A percentile compares a stretch with the other conserved stretches of the same genome.
phyloP scores from a whole-genome alignment of 2,888 invertebrate genomes.

The Orthonevra nobilis region DNA sequence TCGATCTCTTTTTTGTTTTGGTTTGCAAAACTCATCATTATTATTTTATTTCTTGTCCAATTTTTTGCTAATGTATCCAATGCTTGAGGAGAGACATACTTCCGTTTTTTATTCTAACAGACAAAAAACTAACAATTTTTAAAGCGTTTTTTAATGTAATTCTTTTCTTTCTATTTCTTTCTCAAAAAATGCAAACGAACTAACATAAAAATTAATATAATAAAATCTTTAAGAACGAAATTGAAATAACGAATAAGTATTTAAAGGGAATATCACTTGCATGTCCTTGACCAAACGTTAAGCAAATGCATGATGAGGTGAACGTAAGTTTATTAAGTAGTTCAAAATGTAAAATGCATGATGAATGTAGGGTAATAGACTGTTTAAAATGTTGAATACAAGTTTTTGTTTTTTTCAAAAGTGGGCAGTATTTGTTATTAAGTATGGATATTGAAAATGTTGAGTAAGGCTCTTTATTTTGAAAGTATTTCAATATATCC shows the following conservation, averaged over 20 bases:
- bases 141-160: conserved; percentile 17
- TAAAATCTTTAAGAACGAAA: conserved; percentile 36
- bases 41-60: conserved; percentile 22
- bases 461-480: too few relatives aligned
- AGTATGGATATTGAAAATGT: too few relatives aligned
- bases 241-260: conserved; percentile 50
- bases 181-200: conserved; percentile 37
- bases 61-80: conserved; percentile 57
- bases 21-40: conserved; percentile 42
- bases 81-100: conserved; percentile 24
- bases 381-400: too few relatives aligned
- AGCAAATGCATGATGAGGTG: conserved; percentile 51
- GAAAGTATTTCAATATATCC: too few relatives aligned
- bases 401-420: too few relatives aligned
- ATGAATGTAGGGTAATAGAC: neutral
- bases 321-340: conserved; percentile 30
- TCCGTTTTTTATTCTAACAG: neutral
- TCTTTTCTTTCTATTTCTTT: conserved; percentile 33
- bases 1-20: conserved; percentile 30
- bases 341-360: conserved; percentile 19
- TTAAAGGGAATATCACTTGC: conserved; percentile 55
- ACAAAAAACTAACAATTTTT: conserved; percentile 1
- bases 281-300: conserved; percentile 50
- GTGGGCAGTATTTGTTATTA: too few relatives aligned
- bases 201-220: conserved; percentile 16